Evolutionary conservation across 2,113 vertebrate genomes (phyloP).

Genomic region (Myrmophylax atrothorax): DNA sequence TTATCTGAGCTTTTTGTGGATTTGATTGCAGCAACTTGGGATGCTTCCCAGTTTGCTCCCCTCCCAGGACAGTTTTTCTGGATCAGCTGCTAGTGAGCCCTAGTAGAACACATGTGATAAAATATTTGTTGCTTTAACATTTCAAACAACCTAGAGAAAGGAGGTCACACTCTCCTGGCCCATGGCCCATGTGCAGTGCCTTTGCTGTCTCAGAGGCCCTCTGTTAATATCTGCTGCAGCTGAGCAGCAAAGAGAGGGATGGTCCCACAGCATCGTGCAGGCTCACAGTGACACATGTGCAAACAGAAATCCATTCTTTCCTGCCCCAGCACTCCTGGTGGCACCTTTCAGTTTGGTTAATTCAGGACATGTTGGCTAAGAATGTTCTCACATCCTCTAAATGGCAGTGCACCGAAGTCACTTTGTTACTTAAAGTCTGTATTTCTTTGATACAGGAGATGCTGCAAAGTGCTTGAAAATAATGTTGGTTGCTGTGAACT

Average conservation of each 20-base stretch:
- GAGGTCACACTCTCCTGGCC: background rate
- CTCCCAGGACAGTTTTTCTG: conserved; percentile 33
- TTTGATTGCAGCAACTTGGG: conserved; percentile 47
- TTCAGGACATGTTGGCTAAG: background rate
- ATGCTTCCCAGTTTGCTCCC: conserved; percentile 29
- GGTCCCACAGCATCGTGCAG: background rate
- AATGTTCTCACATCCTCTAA: conserved; percentile 42
- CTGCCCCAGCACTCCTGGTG: background rate
- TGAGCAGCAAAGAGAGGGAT: background rate
- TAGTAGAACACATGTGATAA: background rate
- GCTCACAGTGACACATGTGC: background rate
- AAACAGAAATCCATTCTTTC: background rate
- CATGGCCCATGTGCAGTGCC: background rate
- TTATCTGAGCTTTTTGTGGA: conserved; percentile 16
- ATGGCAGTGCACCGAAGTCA: conserved; percentile 28
- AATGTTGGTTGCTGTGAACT: conserved; percentile 57
- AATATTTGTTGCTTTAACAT: conserved; percentile 37
- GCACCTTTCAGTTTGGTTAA: background rate
- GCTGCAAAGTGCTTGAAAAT: conserved; percentile 70
- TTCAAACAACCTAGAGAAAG: conserved; percentile 7
- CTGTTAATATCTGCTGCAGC: background rate
- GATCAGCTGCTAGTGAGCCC: background rate
- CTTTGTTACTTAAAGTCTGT: conserved; percentile 52
- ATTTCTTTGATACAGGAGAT: conserved; percentile 62
- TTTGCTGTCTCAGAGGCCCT: background rate